These are phyloP conservation scores for Druon quercuslanigerum DNA, from an alignment of 1,140 invertebrate genomes.

Conservation along the genomic window DNA sequence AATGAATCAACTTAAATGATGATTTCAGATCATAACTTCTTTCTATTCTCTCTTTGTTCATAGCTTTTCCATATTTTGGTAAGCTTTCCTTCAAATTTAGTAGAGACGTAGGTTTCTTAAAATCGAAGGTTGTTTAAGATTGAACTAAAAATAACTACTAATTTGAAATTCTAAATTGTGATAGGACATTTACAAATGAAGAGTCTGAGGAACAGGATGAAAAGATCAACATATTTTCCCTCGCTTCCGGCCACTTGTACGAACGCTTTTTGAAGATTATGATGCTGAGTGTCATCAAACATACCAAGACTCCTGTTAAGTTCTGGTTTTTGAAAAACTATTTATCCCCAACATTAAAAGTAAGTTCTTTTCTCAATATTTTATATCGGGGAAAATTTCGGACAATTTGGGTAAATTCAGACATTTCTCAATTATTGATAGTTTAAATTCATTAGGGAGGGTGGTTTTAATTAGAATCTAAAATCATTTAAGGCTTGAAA, in stretches of 20 bases:
- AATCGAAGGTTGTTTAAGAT: too few species aligned
- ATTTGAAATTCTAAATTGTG: slow-evolving; percentile 47
- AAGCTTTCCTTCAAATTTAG: slow-evolving; percentile 58
- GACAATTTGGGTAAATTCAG: too few species aligned
- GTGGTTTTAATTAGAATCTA: too few species aligned
- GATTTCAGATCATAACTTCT: slow-evolving; percentile 54
- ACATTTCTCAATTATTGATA: too few species aligned
- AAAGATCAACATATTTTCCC: slow-evolving; percentile 98
- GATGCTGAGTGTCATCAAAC: slow-evolving; percentile 97
- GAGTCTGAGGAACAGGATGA: slow-evolving; percentile 85
- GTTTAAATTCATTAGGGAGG: too few species aligned
- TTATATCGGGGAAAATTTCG: too few species aligned
- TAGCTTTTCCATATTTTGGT: slow-evolving; percentile 73
- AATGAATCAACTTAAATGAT: too few species aligned
- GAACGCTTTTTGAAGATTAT: slow-evolving; percentile 98
- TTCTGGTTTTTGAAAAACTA: slow-evolving; percentile 99
- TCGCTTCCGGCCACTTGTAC: slow-evolving; percentile 99
- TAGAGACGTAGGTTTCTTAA: too few species aligned
- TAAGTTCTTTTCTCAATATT: slow-evolving; percentile 64
- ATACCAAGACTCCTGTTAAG: slow-evolving; percentile 98
- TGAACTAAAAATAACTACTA: not conserved
- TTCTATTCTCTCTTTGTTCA: slow-evolving; percentile 63
- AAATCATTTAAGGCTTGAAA: too few species aligned
- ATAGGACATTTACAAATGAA: slow-evolving; percentile 83
- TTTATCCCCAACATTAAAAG: slow-evolving; percentile 96